These are phyloP conservation scores for Psilopsiagon aurifrons DNA, from an alignment of 2,113 vertebrate species.

Conservation along the genomic window DNA sequence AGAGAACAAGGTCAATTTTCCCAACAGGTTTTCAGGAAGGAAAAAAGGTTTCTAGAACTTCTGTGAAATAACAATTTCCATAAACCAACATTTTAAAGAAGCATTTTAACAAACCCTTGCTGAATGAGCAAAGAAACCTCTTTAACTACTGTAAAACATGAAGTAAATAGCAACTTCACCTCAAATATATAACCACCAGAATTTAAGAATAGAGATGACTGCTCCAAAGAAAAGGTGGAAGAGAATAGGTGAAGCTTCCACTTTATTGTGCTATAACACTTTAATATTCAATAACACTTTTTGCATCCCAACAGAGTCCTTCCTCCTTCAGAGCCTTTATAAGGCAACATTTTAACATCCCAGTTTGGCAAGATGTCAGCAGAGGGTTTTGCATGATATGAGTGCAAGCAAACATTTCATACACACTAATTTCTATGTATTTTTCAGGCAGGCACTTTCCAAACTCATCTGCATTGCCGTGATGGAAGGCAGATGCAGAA, in stretches of 20 bases:
- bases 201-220: neutral
- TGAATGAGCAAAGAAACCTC: neutral
- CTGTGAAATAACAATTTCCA: neutral
- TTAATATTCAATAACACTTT: neutral
- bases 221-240: neutral
- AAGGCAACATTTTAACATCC: rapidly evolving
- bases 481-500: neutral
- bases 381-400: neutral
- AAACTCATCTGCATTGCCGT: neutral
- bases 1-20: neutral
- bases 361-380: rapidly evolving
- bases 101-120: neutral
- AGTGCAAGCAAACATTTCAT: neutral
- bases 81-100: neutral
- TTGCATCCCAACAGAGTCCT: neutral
- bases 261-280: neutral
- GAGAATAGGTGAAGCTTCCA: neutral
- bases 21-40: neutral
- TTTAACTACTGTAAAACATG: neutral
- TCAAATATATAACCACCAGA: neutral
- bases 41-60: neutral
- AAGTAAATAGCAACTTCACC: neutral
- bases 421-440: neutral
- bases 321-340: neutral
- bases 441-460: neutral